Base-by-base conservation (phyloP, 2,888 invertebrate genomes). In the Ptychoptera albimana region DNA sequence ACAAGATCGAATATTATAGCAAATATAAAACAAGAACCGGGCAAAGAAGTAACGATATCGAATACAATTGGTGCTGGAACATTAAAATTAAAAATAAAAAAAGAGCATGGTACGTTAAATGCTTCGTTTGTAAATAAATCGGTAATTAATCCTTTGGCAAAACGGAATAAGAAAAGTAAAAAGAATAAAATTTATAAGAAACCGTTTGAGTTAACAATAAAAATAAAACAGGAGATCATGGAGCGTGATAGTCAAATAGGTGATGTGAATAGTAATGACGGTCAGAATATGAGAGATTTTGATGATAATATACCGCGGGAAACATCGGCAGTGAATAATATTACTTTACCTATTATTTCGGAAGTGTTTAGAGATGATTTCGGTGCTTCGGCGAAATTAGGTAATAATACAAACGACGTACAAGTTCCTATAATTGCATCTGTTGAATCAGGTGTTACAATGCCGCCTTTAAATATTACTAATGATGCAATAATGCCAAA, bases 1-100 rank as follows among this genome's bases (percentile, higher is more conserved):
- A 42, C 48, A 8, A 47, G 48, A 42, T 36, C 43, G 10, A 46
- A 49, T 13, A 42, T 49, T 14, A 46, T 46, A 3, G 36, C 52
- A 1, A 49, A 51, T 6, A 53, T 61, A 1, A 61, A 62, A 40
- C 53, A 55, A 15, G 60, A 61, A 44, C 39, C 31, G 5, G 13
- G 15, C 10, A 37, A 45, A 31, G 34, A 45, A 30, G 11, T n/a
- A 16, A 23, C 16, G 16, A 9, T 37, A n/a, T 8, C 34, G 32
- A 42, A 14, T 42, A 16, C 48, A 12, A 42, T 45, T 15, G 42
- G 51, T 15, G 53, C 54, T 38, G 53, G 51, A 46, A 56, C 57
- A 38, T 51, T 64, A 2, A 62, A 62, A 45, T 47, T 64, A 1
- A 64, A 63, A 51, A 64, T 64, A n/a, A 61, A 60, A 39, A 64